Evolutionary conservation across 2,888 invertebrate species (phyloP).

Genomic region (Idaea biselata): DNA sequence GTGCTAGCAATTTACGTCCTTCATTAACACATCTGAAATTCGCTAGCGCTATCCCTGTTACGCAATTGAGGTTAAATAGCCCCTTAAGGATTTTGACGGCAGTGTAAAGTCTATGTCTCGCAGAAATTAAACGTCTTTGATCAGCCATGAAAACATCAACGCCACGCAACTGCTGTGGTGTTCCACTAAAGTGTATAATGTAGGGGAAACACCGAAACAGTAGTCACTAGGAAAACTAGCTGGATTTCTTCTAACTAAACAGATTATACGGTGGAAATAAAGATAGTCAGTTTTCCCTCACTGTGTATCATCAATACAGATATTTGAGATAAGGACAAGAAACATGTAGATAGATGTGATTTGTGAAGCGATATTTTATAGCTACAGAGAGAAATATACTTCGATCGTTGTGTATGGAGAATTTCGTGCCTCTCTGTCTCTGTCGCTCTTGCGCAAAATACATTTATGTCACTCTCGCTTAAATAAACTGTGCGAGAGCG

Average conservation of each 20-base stretch:
- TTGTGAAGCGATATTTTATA: neutral
- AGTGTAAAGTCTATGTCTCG: neutral
- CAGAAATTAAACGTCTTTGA: neutral
- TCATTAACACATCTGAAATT: no score
- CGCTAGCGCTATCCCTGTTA: no score
- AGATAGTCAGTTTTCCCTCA: neutral
- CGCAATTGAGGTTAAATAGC: no score
- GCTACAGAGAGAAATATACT: no score
- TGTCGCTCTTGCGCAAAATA: no score
- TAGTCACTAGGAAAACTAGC: neutral
- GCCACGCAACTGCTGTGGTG: neutral
- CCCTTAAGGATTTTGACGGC: neutral
- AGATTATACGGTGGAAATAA: neutral
- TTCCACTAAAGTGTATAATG: neutral
- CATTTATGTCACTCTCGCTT: no score
- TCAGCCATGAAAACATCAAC: neutral
- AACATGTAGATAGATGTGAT: neutral
- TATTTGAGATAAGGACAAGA: neutral
- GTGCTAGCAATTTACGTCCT: no score
- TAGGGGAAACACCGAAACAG: neutral
- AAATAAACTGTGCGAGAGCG: no score
- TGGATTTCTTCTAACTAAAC: neutral
- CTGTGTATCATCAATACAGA: neutral
- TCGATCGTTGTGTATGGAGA: no score
- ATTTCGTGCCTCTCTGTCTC: no score